A percentile compares a stretch with the other conserved stretches of the same genome.
Evolutionary conservation across 2,113 vertebrate genomes (phyloP).

Genomic region (Tyto alba): DNA sequence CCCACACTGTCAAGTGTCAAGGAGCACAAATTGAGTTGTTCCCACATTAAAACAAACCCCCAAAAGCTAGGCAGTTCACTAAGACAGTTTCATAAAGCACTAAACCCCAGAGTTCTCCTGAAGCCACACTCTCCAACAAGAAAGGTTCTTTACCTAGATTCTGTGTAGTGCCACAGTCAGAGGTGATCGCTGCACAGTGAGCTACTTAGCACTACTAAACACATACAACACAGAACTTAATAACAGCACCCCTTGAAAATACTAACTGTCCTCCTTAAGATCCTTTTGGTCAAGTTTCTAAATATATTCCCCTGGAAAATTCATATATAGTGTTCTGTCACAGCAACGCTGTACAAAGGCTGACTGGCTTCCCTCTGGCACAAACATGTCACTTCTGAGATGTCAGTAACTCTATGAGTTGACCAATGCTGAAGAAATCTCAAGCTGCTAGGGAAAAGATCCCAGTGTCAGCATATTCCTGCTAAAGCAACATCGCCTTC

Average conservation of each 20-base stretch:
- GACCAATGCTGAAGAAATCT: neutral
- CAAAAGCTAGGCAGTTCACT: neutral
- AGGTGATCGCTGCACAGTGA: neutral
- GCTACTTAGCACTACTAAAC: neutral
- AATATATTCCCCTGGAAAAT: slow-evolving; percentile 8
- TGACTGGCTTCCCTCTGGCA: slow-evolving; percentile 28
- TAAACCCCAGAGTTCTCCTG: fast-evolving
- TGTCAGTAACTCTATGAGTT: neutral
- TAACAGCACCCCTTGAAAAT: neutral
- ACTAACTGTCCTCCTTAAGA: neutral
- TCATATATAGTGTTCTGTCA: neutral
- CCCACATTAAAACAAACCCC: neutral
- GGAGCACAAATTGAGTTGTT: neutral
- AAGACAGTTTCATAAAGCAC: neutral
- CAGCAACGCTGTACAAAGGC: neutral
- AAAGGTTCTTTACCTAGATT: neutral
- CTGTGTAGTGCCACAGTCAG: neutral
- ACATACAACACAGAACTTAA: neutral
- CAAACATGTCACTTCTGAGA: slow-evolving; percentile 24
- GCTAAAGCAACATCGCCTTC: neutral
- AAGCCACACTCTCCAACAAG: neutral
- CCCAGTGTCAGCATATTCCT: neutral
- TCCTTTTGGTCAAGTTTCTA: neutral
- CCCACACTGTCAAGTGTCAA: neutral
- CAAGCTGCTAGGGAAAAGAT: neutral